Evolutionary conservation across 2,113 vertebrate genomes (phyloP), one percentile per base, ranked within the genome.

Genomic region (Scomber colias): DNA sequence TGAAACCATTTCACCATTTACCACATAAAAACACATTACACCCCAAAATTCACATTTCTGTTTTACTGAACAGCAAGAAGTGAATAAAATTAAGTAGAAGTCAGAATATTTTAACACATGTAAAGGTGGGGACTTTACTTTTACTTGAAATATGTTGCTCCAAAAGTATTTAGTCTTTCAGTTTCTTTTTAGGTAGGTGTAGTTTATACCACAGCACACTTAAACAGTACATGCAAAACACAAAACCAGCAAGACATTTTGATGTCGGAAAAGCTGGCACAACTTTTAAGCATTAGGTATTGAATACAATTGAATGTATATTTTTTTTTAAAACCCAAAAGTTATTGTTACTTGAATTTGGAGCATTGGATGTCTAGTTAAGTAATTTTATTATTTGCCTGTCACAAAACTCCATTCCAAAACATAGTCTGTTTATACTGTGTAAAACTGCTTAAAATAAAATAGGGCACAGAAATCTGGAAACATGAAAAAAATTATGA

Each of bases 21-120:
- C 15, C 73, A 68, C 17, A 73, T 13, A 15, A 14, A 57, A 13
- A 61, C 15, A 19, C 19, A 51, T 78, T 44, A 35, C 16, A 30
- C 21, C 10, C 0, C 9, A 54, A n/a, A 55, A 15, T 62, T 19
- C 21, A 50, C 30, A 10, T 54, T 70, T 4, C 44, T 55, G 21
- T 40, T 24, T 68, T 4, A 14, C 3, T 62, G 4, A 44, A 27
- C 8, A 27, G 11, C 2, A 2, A 67, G 24, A 78, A 30, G 30
- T 27, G 27, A 46, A 67, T 14, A 40, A 3, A 49, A 5, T 61
- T 19, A 66, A 24, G 11, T 21, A 0, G 7, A 73, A 53, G 45
- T 24, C 35, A 40, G 9, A 40, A 40, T 7, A 10, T 40, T 40
- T 40, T 40, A 40, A 40, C 8, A 7, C 9, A 9, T 40, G 35